phyloP scores from a whole-genome alignment of 2,888 invertebrate genomes.

The Coenonympha glycerion region DNA sequence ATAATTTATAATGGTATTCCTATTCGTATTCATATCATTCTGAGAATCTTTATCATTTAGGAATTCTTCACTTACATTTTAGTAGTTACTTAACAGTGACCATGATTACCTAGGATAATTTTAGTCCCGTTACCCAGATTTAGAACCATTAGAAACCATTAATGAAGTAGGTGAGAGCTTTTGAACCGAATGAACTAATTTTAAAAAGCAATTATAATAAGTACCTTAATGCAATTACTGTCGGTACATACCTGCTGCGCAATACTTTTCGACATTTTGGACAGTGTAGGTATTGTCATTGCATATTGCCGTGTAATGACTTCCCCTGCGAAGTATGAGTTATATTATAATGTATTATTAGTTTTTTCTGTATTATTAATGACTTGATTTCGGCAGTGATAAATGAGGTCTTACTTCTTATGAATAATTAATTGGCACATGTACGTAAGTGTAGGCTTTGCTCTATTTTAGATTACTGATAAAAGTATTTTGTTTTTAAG shows the following conservation, averaged over 20 bases:
- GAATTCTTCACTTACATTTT: too few relatives aligned
- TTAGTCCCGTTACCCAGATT: too few relatives aligned
- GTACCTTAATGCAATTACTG: neutral
- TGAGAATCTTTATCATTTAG: too few relatives aligned
- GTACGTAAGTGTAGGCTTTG: too few relatives aligned
- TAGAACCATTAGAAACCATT: too few relatives aligned
- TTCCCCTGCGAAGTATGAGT: conserved; percentile 17
- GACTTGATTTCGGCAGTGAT: neutral
- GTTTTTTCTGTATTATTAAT: neutral
- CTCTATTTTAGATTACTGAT: too few relatives aligned
- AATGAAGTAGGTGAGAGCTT: too few relatives aligned
- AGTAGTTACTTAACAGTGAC: too few relatives aligned
- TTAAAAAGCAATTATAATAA: conserved; percentile 3
- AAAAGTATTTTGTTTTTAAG: too few relatives aligned
- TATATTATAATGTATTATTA: conserved; percentile 13
- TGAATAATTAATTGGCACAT: too few relatives aligned
- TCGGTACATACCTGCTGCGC: neutral
- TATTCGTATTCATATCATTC: neutral
- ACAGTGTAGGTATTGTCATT: conserved; percentile 13
- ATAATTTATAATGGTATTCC: too few relatives aligned
- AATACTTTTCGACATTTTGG: conserved; percentile 17
- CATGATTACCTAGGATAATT: too few relatives aligned
- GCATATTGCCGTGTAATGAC: conserved; percentile 15
- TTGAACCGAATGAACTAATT: neutral
- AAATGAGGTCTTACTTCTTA: neutral